phyloP scores from a whole-genome alignment of 2,888 invertebrate species.

The Heliothis peltigera region DNA sequence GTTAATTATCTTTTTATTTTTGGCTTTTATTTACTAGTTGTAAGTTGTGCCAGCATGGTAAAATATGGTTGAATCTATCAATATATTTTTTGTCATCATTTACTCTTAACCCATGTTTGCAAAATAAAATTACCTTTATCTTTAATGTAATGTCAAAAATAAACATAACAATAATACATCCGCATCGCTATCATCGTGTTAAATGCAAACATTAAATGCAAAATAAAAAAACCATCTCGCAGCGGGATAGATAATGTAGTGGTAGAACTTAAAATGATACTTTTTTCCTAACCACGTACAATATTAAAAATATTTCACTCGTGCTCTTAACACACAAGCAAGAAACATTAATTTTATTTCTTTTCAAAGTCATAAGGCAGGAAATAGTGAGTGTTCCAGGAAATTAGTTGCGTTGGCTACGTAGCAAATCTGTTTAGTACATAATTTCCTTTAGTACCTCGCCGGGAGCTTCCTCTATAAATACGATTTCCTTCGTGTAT shows the following conservation, averaged over 20 bases:
- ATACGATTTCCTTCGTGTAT: conserved; percentile 71
- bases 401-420: conserved; percentile 82
- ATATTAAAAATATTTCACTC: conserved; percentile 8
- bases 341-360: conserved; percentile 47
- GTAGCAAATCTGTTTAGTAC: conserved; percentile 79
- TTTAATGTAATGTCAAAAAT: neutral
- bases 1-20: too few relatives aligned
- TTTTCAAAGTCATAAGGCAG: conserved; percentile 45
- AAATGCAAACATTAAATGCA: neutral
- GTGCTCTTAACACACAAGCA: conserved; percentile 16
- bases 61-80: too few relatives aligned
- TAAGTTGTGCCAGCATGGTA: too few relatives aligned
- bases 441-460: conserved; percentile 79
- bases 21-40: too few relatives aligned
- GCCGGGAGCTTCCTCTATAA: conserved; percentile 67
- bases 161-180: neutral
- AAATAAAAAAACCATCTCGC: neutral
- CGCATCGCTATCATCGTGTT: neutral
- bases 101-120: too few relatives aligned
- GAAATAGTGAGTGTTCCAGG: conserved; percentile 75
- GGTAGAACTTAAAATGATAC: neutral
- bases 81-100: too few relatives aligned
- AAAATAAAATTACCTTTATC: too few relatives aligned
- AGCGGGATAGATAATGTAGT: neutral
- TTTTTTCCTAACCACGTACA: neutral